Base-by-base conservation (phyloP, 2,797 vertebrate species). In the Sarcophilus harrisii region DNA sequence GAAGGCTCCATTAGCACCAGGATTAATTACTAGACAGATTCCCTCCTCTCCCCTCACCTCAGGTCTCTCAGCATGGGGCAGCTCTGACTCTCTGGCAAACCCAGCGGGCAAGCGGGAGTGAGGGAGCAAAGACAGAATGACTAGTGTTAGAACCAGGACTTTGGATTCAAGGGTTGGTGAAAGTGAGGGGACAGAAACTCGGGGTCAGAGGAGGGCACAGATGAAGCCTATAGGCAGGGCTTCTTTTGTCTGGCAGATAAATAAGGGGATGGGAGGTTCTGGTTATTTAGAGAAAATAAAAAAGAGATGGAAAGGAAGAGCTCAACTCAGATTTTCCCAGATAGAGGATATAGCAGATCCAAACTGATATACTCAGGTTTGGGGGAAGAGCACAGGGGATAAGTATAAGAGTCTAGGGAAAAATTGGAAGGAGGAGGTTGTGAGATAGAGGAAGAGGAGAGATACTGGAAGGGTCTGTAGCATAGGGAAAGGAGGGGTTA, bases 1-100 rank as follows among this genome's bases (percentile, higher is more conserved):
- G 97, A 98, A 98, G 96, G 95, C 94, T 98, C 97, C 98, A 98
- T 98, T 98, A 98, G 95, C 96, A 49, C 93, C 92, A 98, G 97
- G 98, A 98, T 98, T 98, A 98, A 99, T 98, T 98, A 96, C 94
- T 57, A 96, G 59, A 45, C 54, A 52, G 96, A 58, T 95, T 95
- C 96, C 24, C 0, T 92, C 60, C 94, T 94, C 92, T 18, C 66
- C 18, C 93, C 96, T 94, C 94, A 81, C 73, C 73, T 66, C 60
- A 91, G 94, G 92, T 94, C 58, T 58, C 57, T 57, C 57, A 57
- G 89, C 58, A 81, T 94, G 90, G 30, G 27, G 62, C 54, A 49
- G 38, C 90, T 81, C 73, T 45, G 73, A 45, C 73, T 81, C 66
- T 73, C 38, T 94, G 90, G 87, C 90, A 58, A 45, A 45, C 52